These are phyloP conservation scores for Protobothrops mucrosquamatus DNA, from an alignment of 2,113 vertebrate species.

Conservation along the genomic window DNA sequence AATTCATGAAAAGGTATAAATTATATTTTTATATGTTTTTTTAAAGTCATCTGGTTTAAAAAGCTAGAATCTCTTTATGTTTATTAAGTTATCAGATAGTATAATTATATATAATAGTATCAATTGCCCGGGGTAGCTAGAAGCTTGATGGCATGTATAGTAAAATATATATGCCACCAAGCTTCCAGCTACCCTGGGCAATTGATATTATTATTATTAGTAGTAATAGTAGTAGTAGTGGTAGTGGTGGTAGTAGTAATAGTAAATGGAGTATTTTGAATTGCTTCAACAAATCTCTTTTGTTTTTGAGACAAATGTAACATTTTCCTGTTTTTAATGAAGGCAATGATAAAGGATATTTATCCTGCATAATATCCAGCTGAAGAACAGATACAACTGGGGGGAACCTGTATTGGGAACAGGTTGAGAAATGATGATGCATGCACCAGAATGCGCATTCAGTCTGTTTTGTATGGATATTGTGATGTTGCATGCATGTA, in stretches of 20 bases:
- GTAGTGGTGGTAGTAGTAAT: neutral
- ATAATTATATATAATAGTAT: neutral
- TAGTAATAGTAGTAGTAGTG: too few species aligned
- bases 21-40: neutral
- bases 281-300: neutral
- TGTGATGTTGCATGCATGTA: neutral
- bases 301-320: neutral
- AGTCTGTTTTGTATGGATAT: neutral
- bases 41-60: neutral
- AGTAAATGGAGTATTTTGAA: neutral
- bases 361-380: neutral
- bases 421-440: neutral
- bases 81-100: neutral
- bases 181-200: too few species aligned
- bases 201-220: too few species aligned
- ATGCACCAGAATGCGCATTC: neutral
- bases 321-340: neutral
- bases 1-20: conserved; percentile 87
- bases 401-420: neutral
- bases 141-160: neutral
- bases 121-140: neutral
- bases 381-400: neutral
- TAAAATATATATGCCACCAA: too few species aligned
- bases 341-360: neutral
- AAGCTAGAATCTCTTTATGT: neutral